A percentile compares a stretch with the other conserved stretches of the same genome.
phyloP scores from a whole-genome alignment of 2,888 invertebrate genomes.

The Dysmachus trigonus region DNA sequence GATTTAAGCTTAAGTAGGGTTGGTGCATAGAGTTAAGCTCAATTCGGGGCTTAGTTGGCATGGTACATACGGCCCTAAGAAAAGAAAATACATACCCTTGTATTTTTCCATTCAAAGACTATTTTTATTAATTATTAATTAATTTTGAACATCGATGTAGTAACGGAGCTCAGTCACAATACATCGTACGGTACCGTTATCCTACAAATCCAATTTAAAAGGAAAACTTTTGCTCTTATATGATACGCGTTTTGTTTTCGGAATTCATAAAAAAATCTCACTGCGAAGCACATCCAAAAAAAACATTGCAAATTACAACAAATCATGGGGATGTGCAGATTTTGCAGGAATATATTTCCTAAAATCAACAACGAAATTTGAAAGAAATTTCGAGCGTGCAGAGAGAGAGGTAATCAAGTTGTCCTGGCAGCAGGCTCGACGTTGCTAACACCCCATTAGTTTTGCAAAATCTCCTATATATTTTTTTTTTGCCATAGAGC shows the following conservation, averaged over 20 bases:
- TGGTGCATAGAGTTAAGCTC: too few relatives aligned
- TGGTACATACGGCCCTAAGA: too few relatives aligned
- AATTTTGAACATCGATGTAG: neutral
- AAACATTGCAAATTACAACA: neutral
- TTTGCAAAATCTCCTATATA: neutral
- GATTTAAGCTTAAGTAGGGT: too few relatives aligned
- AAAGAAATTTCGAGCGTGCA: neutral
- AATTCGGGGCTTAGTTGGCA: too few relatives aligned
- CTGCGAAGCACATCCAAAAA: neutral
- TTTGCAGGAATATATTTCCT: neutral
- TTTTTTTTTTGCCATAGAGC: neutral
- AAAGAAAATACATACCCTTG: too few relatives aligned
- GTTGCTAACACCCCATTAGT: conserved; percentile 12
- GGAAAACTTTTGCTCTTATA: neutral
- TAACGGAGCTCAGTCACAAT: neutral
- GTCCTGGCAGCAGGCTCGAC: neutral
- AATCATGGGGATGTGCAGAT: neutral
- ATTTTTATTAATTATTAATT: neutral
- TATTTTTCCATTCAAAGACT: too few relatives aligned
- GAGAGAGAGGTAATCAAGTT: neutral
- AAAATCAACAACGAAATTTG: conserved; percentile 2
- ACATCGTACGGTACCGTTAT: neutral
- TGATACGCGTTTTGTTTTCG: neutral
- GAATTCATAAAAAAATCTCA: neutral
- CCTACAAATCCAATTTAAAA: neutral